These are phyloP conservation scores for Carposina sasakii DNA, from an alignment of 1,140 invertebrate species.

Conservation along the genomic window DNA sequence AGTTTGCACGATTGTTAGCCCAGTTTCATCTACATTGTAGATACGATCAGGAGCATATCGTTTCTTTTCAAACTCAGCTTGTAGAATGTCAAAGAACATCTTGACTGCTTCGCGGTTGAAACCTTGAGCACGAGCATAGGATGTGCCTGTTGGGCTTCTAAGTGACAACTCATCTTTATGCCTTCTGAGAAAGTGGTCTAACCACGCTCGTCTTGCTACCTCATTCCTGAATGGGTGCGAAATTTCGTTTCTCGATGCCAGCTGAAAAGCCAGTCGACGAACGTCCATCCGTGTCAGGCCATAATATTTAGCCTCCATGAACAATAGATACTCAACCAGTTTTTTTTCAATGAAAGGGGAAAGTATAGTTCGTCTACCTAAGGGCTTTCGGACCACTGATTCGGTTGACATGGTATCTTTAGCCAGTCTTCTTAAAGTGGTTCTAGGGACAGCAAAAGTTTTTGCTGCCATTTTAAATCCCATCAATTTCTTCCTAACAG, in stretches of 20 bases:
- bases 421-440: background rate
- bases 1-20: slow-evolving; percentile 28
- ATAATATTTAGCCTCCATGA: background rate
- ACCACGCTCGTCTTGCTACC: background rate
- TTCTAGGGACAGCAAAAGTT: background rate
- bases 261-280: background rate
- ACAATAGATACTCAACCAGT: background rate
- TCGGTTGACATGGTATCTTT: background rate
- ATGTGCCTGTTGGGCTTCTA: too few species aligned
- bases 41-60: slow-evolving; percentile 24
- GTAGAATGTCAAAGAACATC: slow-evolving; percentile 16
- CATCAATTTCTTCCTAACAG: too few species aligned
- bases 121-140: background rate
- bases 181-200: background rate
- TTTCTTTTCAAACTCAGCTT: slow-evolving; percentile 10
- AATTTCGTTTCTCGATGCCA: background rate
- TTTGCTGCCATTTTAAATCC: background rate
- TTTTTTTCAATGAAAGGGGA: background rate
- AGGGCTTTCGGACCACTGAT: background rate
- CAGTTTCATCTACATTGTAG: slow-evolving; percentile 39
- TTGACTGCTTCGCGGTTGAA: background rate
- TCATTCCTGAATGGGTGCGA: background rate
- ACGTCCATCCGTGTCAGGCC: background rate
- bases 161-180: background rate
- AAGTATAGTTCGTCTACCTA: background rate